Evolutionary conservation across 1,140 invertebrate species (phyloP), one percentile per base, ranked within the genome.

Genomic region (Lasioglossum albipes): DNA sequence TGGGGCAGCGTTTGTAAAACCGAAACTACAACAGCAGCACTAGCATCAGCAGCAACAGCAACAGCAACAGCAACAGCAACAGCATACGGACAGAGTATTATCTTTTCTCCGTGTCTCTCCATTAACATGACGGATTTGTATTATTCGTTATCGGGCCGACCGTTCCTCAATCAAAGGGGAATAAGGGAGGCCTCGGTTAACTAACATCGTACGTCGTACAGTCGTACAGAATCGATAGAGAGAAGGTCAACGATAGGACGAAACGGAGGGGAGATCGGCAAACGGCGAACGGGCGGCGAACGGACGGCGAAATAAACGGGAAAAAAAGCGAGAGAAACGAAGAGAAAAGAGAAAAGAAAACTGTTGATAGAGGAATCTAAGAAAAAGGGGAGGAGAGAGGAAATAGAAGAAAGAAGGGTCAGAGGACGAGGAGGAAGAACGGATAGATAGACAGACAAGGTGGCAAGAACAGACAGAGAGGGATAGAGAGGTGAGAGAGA

Each of bases 391-490:
- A 54, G 12, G 13, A 13, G 52, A 54, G 52, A 54, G 52, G 13
- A 54, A 31, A 62, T 13, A 41, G 5, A 22, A 42, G 10, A 36
- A n/a, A 52, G 42, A 78, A 52, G 41, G 57, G n/a, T 31, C 20
- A 10, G 62, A 27, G 18, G 12, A 54, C 7, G 42, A 22, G 36
- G 16, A 76, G 12, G 49, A n/a, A 54, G 9, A 13, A 31, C 2
- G 1, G n/a, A 20, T 13, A 27, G 42, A n/a, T 22, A n/a, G 18
- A 71, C 6, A n/a, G 18, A 71, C 6, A 49, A 71, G 68, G 42
- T 64, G 76, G 36, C 52, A 78, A 22, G 27, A 62, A 67, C 65
- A 66, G n/a, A 20, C 2, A 41, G 49, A 45, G 70, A 62, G 13
- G 42, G 42, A 42, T 41, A 27, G 49, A 45, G 36, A 27, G 27